phyloP scores from a whole-genome alignment of 2,888 invertebrate species.

The Ditylenchus weischeri region DNA sequence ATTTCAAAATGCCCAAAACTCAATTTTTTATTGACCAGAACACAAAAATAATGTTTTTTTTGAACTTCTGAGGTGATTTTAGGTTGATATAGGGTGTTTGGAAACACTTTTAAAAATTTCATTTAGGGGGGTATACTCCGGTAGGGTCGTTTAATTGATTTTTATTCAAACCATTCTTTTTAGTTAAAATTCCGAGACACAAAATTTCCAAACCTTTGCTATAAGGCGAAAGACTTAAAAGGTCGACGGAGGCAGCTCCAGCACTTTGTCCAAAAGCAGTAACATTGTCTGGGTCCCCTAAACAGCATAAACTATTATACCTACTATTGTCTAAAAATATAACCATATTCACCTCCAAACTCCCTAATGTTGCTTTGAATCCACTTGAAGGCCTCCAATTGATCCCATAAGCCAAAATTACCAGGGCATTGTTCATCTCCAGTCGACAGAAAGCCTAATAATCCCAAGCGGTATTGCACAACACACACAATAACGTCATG shows the following conservation, averaged over 20 bases:
- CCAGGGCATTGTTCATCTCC: conserved; percentile 47
- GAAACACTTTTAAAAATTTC: too few species aligned
- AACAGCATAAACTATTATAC: too few species aligned
- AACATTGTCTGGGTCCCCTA: conserved; percentile 46
- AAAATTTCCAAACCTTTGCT: conserved; percentile 17
- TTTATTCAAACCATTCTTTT: too few species aligned
- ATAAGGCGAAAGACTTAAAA: conserved; percentile 35
- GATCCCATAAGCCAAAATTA: conserved; percentile 55
- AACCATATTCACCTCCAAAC: conserved; percentile 39
- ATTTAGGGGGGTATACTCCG: too few species aligned
- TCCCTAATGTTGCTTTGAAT: conserved; percentile 46
- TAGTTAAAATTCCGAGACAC: too few species aligned
- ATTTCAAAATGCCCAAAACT: too few species aligned
- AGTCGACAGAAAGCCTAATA: conserved; percentile 52
- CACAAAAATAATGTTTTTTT: too few species aligned
- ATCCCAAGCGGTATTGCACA: conserved; percentile 52
- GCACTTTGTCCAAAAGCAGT: conserved; percentile 56
- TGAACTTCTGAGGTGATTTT: too few species aligned
- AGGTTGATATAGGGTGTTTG: too few species aligned
- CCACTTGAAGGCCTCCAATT: conserved; percentile 53
- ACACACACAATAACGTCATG: conserved; percentile 49
- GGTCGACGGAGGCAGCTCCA: conserved; percentile 38
- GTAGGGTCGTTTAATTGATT: too few species aligned
- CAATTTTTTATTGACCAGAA: too few species aligned
- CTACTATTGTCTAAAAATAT: too few species aligned